These are phyloP conservation scores for Exaiptasia diaphana DNA, from an alignment of 64 coral and sea anemone species.

Conservation along the genomic window DNA sequence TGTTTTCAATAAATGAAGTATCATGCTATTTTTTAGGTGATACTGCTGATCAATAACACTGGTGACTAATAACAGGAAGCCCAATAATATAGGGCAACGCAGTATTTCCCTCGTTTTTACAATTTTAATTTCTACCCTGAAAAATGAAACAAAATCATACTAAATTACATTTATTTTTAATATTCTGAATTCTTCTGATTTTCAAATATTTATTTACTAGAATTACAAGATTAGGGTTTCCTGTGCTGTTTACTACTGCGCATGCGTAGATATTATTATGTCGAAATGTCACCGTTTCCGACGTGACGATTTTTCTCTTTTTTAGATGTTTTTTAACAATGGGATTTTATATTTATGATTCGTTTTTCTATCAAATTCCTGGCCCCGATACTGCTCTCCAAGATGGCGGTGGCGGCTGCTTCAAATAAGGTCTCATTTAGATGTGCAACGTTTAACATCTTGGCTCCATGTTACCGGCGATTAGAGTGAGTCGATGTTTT, in stretches of 20 bases:
- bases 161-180: too few relatives aligned
- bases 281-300: not conserved
- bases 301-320: not conserved
- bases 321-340: slow-evolving; percentile 13
- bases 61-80: not conserved
- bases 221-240: too few relatives aligned
- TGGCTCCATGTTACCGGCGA: slow-evolving; percentile 58
- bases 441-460: slow-evolving; percentile 55
- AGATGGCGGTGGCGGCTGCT: slow-evolving; percentile 15
- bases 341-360: slow-evolving; percentile 54
- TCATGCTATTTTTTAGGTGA: too few relatives aligned
- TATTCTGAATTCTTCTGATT: too few relatives aligned
- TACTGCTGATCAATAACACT: not conserved
- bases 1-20: too few relatives aligned
- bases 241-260: too few relatives aligned
- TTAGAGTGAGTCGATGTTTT: slow-evolving; percentile 21
- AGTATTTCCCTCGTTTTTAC: too few relatives aligned
- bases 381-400: slow-evolving; percentile 19
- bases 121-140: too few relatives aligned
- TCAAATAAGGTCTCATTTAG: slow-evolving; percentile 1
- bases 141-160: too few relatives aligned
- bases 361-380: slow-evolving; percentile 4
- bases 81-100: not conserved
- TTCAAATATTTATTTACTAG: too few relatives aligned
- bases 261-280: not conserved